Percentiles rank a stretch among this genome's conserved stretches.
phyloP scores from a whole-genome alignment of 2,113 vertebrate species.

The Corythornis vintsioides region DNA sequence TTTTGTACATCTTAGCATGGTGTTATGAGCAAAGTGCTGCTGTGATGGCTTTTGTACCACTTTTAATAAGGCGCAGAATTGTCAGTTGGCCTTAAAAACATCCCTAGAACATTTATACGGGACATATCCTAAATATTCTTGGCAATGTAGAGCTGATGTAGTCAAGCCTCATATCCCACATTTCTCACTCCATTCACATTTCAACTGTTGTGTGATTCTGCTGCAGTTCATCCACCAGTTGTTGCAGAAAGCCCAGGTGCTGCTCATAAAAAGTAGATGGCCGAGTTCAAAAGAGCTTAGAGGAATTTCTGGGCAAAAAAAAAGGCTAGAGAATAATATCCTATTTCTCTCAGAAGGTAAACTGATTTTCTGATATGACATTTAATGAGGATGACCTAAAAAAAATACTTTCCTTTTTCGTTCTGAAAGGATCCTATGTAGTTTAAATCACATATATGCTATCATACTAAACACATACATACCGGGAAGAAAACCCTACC shows the following conservation, averaged over 20 bases:
- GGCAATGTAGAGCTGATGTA: background rate
- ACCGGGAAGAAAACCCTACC: too few relatives aligned
- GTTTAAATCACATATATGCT: background rate
- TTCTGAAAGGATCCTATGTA: background rate
- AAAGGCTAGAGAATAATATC: background rate
- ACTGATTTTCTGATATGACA: background rate
- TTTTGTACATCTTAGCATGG: background rate
- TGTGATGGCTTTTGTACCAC: background rate
- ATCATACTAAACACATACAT: background rate
- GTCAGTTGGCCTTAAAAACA: background rate
- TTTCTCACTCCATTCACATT: background rate
- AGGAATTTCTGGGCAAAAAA: background rate
- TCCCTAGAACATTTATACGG: background rate
- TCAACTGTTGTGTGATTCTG: background rate
- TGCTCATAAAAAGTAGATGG: background rate
- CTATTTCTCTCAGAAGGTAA: background rate
- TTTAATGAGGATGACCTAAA: background rate
- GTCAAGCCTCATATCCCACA: background rate
- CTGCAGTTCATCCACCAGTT: background rate
- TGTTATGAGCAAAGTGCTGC: background rate
- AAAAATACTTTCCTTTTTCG: background rate
- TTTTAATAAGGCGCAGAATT: background rate
- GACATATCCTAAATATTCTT: background rate
- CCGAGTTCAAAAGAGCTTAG: background rate
- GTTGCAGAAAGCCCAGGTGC: background rate